Base-by-base conservation (phyloP, 1,140 invertebrate species). In the Lycorma delicatula region DNA sequence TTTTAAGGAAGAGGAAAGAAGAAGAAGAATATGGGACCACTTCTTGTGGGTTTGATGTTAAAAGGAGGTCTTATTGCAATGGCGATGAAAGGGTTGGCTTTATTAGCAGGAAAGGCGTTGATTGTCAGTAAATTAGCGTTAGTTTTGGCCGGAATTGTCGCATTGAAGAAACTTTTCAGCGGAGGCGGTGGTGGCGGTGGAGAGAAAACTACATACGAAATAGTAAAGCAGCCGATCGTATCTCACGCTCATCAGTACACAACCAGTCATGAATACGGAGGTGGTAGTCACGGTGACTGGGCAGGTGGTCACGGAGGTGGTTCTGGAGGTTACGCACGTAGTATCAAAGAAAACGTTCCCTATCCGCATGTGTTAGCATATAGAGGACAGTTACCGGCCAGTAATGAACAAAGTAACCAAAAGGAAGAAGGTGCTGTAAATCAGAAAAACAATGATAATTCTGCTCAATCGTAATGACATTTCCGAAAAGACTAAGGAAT, bases 151-250 rank as follows among this genome's bases (percentile, higher is more conserved):
- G 82, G 82, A 9, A 84, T 88, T 34, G 77, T 89, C 38, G 86
- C 84, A 0, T 72, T 91, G 38, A 89, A 87, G 74, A 88, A 87
- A 66, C 71, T 88, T 20, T 78, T 85, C 56, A 73, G 74, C 68
- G 64, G 62, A 4, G n/a, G n/a, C n/a, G 71, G 75, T 31, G 76
- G 75, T 2, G 77, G 79, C 56, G 76, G 77, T 16, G 77, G 81
- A 48, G 86, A 87, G 66, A 89, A 87, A 69, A 89, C 86, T 2
- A 88, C 87, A 12, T 86, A 88, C 64, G 87, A 89, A 72, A 88
- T 90, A 67, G 82, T 90, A 16, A 89, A 90, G 69, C 84, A 88
- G 72, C 87, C 87, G n/a, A 81, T 88, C 63, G 81, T 87, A 51
- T 84, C 81, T 34, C 83, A 85, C 68, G 79, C 79, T 63, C 84